Evolutionary conservation across 2,888 invertebrate genomes (phyloP).

Genomic region (Athripsodes cinereus): DNA sequence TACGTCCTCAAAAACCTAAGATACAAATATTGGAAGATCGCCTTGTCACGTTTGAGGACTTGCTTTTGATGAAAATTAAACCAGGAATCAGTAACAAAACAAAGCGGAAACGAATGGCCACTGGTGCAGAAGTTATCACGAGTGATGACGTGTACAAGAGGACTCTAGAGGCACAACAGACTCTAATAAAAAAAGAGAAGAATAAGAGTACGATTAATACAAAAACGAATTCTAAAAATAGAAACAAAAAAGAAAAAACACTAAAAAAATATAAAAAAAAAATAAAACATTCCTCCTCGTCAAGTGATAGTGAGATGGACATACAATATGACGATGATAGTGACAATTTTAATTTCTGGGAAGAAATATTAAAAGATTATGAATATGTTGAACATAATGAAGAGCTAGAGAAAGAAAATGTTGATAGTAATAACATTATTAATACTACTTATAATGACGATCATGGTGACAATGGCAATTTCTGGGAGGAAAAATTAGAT

Average conservation of each 20-base stretch:
- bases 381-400: slow-evolving; percentile 15
- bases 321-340: slow-evolving; percentile 20
- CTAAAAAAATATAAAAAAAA: slow-evolving; percentile 2
- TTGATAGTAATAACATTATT: slow-evolving; percentile 9
- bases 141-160: not conserved
- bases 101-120: no score
- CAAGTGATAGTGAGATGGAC: slow-evolving; percentile 10
- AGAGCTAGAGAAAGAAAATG: slow-evolving; percentile 15
- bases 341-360: no score
- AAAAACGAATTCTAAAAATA: not conserved
- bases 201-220: not conserved
- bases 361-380: slow-evolving; percentile 1
- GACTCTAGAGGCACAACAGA: slow-evolving; percentile 1
- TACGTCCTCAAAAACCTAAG: not conserved
- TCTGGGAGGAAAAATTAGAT: slow-evolving; percentile 10
- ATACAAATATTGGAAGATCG: slow-evolving; percentile 1
- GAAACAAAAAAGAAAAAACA: not conserved
- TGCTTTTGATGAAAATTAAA: not conserved
- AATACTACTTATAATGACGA: slow-evolving; percentile 7
- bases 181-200: not conserved
- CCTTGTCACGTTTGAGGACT: no score
- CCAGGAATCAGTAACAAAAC: not conserved
- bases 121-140: no score
- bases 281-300: not conserved
- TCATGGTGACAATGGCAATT: slow-evolving; percentile 18